phyloP scores from a whole-genome alignment of 2,113 vertebrate species.

The Illadopsis cleaveri region DNA sequence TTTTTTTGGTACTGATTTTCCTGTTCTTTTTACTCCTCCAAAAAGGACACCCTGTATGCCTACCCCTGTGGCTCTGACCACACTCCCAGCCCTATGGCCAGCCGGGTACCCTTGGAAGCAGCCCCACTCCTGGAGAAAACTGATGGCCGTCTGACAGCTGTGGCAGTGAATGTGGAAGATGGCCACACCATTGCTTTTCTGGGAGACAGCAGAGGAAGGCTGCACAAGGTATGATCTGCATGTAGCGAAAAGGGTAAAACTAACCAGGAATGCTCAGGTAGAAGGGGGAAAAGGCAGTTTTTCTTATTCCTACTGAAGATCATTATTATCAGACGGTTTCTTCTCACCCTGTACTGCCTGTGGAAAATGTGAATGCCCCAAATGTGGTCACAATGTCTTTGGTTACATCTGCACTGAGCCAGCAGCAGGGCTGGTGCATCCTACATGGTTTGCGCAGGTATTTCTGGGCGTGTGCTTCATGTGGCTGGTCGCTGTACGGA shows the following conservation, averaged over 20 bases:
- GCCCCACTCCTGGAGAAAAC: conserved; percentile 85
- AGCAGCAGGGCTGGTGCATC: not conserved
- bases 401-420: not conserved
- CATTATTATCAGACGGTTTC: fast-evolving
- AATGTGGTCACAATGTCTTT: not conserved
- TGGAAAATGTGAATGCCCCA: not conserved
- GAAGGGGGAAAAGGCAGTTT: not conserved
- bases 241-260: not conserved
- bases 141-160: conserved; percentile 86
- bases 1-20: not conserved
- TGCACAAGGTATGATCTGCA: conserved; percentile 85
- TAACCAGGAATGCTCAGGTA: not conserved
- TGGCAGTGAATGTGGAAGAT: conserved; percentile 85
- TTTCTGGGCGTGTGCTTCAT: not conserved
- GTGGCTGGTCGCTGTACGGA: not conserved
- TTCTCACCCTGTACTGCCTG: not conserved
- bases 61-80: conserved; percentile 98
- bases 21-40: not conserved
- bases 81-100: conserved; percentile 97
- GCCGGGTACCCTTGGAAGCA: conserved; percentile 81
- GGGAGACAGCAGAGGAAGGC: conserved; percentile 89
- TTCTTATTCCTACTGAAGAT: not conserved
- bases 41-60: conserved; percentile 90
- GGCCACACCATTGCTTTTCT: conserved; percentile 91
- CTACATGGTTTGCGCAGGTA: fast-evolving